Evolutionary conservation across 1,140 invertebrate genomes (phyloP).

Genomic region (Adoxophyes honmai): DNA sequence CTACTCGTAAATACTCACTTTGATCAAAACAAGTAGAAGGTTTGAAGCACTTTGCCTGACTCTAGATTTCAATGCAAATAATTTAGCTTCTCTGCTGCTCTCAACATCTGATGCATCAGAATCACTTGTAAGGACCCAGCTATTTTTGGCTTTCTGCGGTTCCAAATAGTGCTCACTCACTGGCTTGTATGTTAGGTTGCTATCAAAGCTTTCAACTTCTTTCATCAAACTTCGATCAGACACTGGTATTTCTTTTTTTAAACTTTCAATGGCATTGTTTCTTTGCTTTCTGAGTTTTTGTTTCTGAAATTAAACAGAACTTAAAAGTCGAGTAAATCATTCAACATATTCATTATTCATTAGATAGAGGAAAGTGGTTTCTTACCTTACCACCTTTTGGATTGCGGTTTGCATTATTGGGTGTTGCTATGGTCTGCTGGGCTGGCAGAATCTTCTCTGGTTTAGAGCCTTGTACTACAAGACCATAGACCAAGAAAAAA

Average conservation of each 20-base stretch:
- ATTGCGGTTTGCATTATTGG: conserved; percentile 31
- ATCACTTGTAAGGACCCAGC: conserved; percentile 64
- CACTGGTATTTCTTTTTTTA: conserved; percentile 66
- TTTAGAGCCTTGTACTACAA: conserved; percentile 38
- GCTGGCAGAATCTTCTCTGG: conserved; percentile 61
- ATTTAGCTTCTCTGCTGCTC: conserved; percentile 56
- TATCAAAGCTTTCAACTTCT: conserved; percentile 62
- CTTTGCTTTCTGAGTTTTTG: conserved; percentile 66
- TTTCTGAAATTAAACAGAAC: conserved; percentile 46
- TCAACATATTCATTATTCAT: no score
- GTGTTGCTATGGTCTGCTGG: conserved; percentile 53
- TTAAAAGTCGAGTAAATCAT: no score
- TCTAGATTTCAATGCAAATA: conserved; percentile 62
- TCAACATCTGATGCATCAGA: conserved; percentile 73
- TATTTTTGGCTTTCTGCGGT: conserved; percentile 39
- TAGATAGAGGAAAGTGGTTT: background rate
- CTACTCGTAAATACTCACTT: conserved; percentile 56
- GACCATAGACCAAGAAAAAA: conserved; percentile 54
- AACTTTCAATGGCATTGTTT: conserved; percentile 65
- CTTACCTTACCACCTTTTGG: conserved; percentile 64
- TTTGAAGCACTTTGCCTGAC: conserved; percentile 70
- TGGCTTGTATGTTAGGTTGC: conserved; percentile 55
- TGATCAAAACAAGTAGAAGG: conserved; percentile 64
- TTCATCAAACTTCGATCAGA: conserved; percentile 64
- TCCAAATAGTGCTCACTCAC: conserved; percentile 56